These are phyloP conservation scores for Melanotaenia trifasciata DNA, from an alignment of 2,797 vertebrate genomes.

Conservation along the genomic window DNA sequence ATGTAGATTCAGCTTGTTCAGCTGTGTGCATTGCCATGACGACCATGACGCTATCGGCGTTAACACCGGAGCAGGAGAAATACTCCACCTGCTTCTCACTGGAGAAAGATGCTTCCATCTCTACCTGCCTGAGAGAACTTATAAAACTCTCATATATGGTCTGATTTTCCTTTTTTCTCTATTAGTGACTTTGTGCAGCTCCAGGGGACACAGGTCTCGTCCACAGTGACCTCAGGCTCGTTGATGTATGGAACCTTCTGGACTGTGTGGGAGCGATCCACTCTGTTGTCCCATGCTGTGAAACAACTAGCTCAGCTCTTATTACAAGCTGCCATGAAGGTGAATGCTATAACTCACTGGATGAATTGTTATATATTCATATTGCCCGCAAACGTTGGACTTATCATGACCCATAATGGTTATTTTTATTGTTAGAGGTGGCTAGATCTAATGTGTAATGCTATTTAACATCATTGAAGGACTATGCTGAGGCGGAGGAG, in stretches of 20 bases:
- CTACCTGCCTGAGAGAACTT: no score
- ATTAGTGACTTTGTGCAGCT: constrained; percentile 53
- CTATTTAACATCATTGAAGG: constrained; percentile 44
- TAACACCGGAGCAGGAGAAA: no score
- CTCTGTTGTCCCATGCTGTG: constrained; percentile 74
- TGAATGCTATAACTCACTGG: constrained; percentile 29
- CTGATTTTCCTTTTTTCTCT: constrained; percentile 12
- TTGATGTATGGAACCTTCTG: constrained; percentile 81
- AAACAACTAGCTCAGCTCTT: constrained; percentile 76
- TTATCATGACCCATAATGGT: not conserved
- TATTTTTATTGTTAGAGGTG: not conserved
- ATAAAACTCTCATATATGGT: no score
- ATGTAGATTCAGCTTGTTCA: no score
- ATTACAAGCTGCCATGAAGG: constrained; percentile 62
- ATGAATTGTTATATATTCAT: not conserved
- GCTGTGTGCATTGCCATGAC: no score
- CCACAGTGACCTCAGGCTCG: constrained; percentile 50
- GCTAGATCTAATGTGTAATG: constrained; percentile 4
- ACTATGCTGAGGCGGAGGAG: constrained; percentile 30
- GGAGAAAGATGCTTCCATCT: no score
- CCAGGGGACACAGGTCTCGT: constrained; percentile 24
- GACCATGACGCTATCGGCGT: no score
- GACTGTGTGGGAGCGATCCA: constrained; percentile 82
- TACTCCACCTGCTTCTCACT: no score
- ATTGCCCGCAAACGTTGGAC: not conserved